phyloP scores from a whole-genome alignment of 2,113 vertebrate species.

The Uropsilus gracilis region DNA sequence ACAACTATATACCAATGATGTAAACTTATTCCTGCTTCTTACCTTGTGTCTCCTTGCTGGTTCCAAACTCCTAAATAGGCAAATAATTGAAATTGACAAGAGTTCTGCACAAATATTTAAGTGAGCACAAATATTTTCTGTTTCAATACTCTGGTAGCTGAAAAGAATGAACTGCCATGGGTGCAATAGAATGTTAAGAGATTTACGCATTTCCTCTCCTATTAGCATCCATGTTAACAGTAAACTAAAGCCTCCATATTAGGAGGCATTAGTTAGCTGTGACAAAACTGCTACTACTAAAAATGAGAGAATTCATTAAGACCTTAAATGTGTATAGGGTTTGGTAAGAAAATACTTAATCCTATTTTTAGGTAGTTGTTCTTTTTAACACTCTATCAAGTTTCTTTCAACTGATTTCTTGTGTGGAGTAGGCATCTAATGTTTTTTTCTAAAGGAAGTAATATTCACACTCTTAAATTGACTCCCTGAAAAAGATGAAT shows the following conservation, averaged over 20 bases:
- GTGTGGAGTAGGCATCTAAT: neutral
- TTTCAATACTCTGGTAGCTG: slow-evolving; percentile 29
- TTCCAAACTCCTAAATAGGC: slow-evolving; percentile 34
- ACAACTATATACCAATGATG: neutral
- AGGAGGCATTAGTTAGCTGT: neutral
- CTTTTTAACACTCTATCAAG: neutral
- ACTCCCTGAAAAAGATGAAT: neutral
- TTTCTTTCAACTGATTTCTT: neutral
- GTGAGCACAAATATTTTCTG: slow-evolving; percentile 48
- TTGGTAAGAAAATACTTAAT: neutral
- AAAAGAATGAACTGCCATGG: neutral
- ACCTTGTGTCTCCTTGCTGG: neutral
- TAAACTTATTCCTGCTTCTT: neutral
- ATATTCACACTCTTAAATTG: neutral
- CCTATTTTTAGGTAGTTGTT: neutral
- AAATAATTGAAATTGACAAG: slow-evolving; percentile 51
- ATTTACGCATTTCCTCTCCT: neutral
- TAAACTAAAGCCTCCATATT: neutral
- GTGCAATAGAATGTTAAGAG: neutral
- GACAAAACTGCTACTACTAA: neutral
- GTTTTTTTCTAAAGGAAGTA: no score
- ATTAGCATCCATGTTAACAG: neutral
- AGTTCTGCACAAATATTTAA: slow-evolving; percentile 19
- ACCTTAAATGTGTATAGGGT: neutral
- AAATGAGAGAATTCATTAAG: neutral